Evolutionary conservation across 2,797 vertebrate species (phyloP), one percentile per base, ranked within the genome.

Genomic region (Catharus ustulatus): DNA sequence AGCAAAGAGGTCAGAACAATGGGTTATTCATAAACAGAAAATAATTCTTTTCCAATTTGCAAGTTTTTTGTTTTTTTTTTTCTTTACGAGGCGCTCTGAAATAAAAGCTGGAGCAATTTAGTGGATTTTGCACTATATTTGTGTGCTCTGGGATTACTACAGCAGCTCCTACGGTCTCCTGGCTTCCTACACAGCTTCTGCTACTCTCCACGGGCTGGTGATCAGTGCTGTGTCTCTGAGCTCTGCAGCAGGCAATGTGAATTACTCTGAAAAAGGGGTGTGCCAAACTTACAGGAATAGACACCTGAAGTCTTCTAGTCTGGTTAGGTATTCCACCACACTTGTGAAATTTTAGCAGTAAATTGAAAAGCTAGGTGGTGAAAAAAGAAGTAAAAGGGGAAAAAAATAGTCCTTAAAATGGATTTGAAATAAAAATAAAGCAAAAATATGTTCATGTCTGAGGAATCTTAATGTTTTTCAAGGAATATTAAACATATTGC

Each of bases 11-110:
- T 95, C 94, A 94, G 76, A 78, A 85, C 55, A 94, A 93, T 84
- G 93, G 68, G 85, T 80, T 86, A 90, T 87, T 86, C 94, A 93
- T 78, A 97, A 92, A 79, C 17, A 93, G 79, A 85, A 58, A 74
- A 91, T 49, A 92, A 93, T 83, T 87, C 24, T 74, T 75, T 95
- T 85, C 69, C 73, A 68, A 74, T 66, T 67, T 93, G 54, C 45
- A 76, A 67, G 18, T 58, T 84, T 32, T 27, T 48, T 9, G 24
- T 26, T 17, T 34, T 17, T 34, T 84, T 86, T 86, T 87, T 92
- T 40, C 40, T 40, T 64, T 45, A 23, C 1, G 3, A 66, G 67
- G 34, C 0, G 14, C 19, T 76, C 67, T 36, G 32, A 86, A 66
- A 89, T 67, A 84, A 91, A 87, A 91, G 30, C 29, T 5, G 27